These are phyloP conservation scores for Caenorhabditis virilis DNA, from an alignment of 2,888 invertebrate species.

Conservation along the genomic window DNA sequence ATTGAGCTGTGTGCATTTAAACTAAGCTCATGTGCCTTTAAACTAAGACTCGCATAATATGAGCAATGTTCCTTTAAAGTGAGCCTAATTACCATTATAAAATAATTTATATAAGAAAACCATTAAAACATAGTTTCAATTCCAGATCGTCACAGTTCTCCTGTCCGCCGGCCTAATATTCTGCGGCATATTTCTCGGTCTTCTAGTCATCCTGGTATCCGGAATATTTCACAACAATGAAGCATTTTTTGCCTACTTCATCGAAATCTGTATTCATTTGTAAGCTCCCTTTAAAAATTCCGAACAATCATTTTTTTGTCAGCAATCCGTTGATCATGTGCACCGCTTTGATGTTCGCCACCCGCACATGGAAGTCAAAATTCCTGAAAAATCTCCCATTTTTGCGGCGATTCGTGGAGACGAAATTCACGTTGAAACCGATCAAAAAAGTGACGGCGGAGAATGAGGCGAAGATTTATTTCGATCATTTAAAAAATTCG, in stretches of 20 bases:
- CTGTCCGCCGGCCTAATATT: neutral
- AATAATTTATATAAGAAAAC: neutral
- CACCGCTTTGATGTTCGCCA: neutral
- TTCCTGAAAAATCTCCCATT: neutral
- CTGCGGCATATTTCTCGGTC: neutral
- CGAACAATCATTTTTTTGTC: neutral
- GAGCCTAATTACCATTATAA: no score
- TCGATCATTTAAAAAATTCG: constrained; percentile 1
- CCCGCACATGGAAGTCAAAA: neutral
- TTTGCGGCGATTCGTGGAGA: neutral
- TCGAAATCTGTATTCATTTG: neutral
- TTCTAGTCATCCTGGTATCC: neutral
- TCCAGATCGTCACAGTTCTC: neutral
- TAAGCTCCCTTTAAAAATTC: neutral
- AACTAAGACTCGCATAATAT: no score
- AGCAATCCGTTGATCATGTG: neutral
- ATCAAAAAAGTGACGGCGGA: neutral
- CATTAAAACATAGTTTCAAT: neutral
- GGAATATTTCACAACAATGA: neutral
- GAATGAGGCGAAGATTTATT: neutral
- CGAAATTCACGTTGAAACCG: no score
- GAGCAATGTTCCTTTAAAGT: no score
- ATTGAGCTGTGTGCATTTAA: no score
- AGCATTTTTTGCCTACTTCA: neutral
- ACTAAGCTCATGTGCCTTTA: no score